Evolutionary conservation across 2,113 vertebrate genomes (phyloP).

Genomic region (Nycticorax nycticorax): DNA sequence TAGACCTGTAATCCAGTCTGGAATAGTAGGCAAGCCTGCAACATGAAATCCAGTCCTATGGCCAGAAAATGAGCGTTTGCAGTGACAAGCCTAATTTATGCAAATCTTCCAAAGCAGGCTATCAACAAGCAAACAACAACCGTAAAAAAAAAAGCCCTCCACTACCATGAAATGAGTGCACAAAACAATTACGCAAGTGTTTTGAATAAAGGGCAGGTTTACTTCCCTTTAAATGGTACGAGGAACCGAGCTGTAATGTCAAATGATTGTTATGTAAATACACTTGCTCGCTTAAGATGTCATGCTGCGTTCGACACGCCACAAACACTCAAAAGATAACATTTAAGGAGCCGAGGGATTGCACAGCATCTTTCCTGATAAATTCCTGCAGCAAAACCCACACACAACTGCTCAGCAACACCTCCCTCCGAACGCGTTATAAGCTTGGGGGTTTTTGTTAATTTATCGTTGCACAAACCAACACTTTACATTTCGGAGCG

Average conservation of each 20-base stretch:
- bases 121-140: not conserved
- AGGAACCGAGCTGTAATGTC: not conserved
- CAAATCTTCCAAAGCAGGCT: not conserved
- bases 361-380: constrained; percentile 27
- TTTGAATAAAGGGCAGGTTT: not conserved
- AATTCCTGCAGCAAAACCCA: constrained; percentile 59
- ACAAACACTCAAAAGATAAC: not conserved
- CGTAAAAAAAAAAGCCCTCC: not conserved
- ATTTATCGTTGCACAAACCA: not conserved
- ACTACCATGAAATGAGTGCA: not conserved
- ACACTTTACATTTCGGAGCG: not conserved
- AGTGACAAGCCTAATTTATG: not conserved
- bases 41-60: not conserved
- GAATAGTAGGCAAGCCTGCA: not conserved
- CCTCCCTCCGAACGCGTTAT: not conserved
- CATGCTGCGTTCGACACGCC: not conserved
- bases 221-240: not conserved
- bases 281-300: not conserved
- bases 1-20: not conserved
- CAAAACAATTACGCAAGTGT: constrained; percentile 16
- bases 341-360: not conserved
- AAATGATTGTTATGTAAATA: constrained; percentile 11
- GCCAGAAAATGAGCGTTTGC: not conserved
- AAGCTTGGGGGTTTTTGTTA: not conserved
- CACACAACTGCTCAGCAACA: not conserved